Conservation (phyloP, 2,797 vertebrate species). For the Crocidura indochinensis region DNA sequence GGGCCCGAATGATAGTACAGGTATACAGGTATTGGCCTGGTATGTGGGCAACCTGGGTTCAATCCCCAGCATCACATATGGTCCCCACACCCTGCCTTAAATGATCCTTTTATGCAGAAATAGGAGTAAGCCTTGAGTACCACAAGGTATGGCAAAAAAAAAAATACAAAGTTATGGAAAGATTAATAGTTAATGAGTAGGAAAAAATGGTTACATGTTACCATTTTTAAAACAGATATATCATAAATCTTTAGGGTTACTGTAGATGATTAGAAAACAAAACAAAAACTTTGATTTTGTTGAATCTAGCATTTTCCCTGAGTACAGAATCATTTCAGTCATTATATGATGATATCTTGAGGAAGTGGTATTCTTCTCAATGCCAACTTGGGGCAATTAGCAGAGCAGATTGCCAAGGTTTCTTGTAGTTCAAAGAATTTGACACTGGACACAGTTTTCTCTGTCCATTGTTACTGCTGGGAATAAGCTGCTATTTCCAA, state of each 20-base stretch:
- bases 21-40: too few relatives aligned
- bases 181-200: background rate
- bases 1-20: too few relatives aligned
- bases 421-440: background rate
- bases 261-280: background rate
- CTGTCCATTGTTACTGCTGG: background rate
- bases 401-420: background rate
- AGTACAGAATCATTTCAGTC: background rate
- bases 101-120: too few relatives aligned
- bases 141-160: too few relatives aligned
- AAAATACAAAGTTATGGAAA: background rate
- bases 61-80: too few relatives aligned
- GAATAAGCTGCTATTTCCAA: background rate
- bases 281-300: background rate
- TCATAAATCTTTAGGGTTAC: background rate
- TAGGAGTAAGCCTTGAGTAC: too few relatives aligned
- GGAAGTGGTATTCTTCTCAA: accelerated
- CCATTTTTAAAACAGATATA: too few relatives aligned
- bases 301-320: background rate
- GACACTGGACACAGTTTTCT: background rate
- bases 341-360: background rate
- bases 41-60: too few relatives aligned
- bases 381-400: background rate
- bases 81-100: too few relatives aligned
- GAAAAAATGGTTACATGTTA: background rate